Evolutionary conservation across 2,888 invertebrate species (phyloP).

Genomic region (Melanostoma scalare): DNA sequence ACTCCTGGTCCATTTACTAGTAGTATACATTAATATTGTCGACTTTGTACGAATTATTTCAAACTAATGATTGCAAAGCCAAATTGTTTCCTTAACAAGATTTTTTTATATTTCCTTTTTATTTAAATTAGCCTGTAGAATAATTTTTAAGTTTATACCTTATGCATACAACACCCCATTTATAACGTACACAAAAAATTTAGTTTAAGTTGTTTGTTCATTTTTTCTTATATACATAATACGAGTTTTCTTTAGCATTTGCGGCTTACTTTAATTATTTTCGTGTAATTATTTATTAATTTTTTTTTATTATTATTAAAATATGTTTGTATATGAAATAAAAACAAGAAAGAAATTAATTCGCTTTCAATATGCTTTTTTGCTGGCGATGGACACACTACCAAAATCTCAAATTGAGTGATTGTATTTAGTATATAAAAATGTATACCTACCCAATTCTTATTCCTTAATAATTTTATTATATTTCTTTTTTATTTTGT

Average conservation of each 20-base stretch:
- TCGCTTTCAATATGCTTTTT: conserved; percentile 40
- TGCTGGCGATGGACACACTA: conserved; percentile 43
- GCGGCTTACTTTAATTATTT: conserved; percentile 59
- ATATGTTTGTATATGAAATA: neutral
- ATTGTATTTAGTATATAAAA: conserved; percentile 56
- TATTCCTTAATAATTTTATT: conserved; percentile 58
- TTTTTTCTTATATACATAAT: conserved; percentile 30
- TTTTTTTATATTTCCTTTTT: conserved; percentile 14
- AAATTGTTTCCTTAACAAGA: conserved; percentile 39
- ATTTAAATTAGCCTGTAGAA: conserved; percentile 15
- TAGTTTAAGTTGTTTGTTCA: conserved; percentile 60
- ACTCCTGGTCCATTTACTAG: no score
- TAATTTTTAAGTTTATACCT: conserved; percentile 49
- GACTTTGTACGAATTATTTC: no score
- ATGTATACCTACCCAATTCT: conserved; percentile 28
- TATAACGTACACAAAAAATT: conserved; percentile 38
- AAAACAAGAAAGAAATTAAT: conserved; percentile 9
- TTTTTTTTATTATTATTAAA: conserved; percentile 21
- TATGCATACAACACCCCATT: conserved; percentile 37
- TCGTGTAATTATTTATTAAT: conserved; percentile 64
- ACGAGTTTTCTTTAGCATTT: conserved; percentile 36
- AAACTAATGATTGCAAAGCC: no score
- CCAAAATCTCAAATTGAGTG: conserved; percentile 70
- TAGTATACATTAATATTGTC: no score
- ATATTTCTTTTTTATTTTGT: conserved; percentile 15